Evolutionary conservation across 2,888 invertebrate species (phyloP), one percentile per base, ranked within the genome.

Genomic region (Troides oblongomaculatus): DNA sequence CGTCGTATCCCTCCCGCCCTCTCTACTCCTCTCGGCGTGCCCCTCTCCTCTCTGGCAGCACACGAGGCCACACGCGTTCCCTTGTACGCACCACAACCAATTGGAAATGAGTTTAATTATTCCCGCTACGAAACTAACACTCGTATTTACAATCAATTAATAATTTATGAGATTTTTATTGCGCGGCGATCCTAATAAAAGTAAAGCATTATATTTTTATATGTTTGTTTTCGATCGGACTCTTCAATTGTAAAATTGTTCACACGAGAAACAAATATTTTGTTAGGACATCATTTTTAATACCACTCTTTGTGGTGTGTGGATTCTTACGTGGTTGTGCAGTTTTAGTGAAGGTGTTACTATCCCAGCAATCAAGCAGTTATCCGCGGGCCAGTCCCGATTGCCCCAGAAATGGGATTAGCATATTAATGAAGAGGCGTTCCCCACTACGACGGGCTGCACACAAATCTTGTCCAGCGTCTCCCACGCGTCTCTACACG

Each of bases 391-490:
- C 68, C 76, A 73, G 77, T 82, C 81, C 81, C 78, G 76, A 77
- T 78, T 72, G 79, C 81, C 81, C 84, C 84, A 84, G 85, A 84
- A 81, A 84, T 85, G 74, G 81, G 80, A 91, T 92, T 90, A 90
- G 85, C 89, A 91, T 91, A 88, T 88, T 90, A 91, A 92, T 91
- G 90, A 90, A 90, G 84, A 84, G 91, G 91, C 90, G 91, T 83
- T 81, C 70, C 77, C 73, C 66, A 30, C 50, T 46, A 70, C 63
- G 63, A 64, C 68, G 71, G 77, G 78, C 76, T 76, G 79, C 81
- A 80, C 84, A 86, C 87, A 86, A 87, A 87, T 88, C 85, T 84
- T 78, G 81, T 80, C 83, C 78, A 76, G 75, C 76, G 77, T 81
- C 84, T 83, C 85, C 84, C 84, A 82, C 84, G 83, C 85, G 79